phyloP scores from a whole-genome alignment of 1,140 invertebrate species.

The Drosophila mauritiana region DNA sequence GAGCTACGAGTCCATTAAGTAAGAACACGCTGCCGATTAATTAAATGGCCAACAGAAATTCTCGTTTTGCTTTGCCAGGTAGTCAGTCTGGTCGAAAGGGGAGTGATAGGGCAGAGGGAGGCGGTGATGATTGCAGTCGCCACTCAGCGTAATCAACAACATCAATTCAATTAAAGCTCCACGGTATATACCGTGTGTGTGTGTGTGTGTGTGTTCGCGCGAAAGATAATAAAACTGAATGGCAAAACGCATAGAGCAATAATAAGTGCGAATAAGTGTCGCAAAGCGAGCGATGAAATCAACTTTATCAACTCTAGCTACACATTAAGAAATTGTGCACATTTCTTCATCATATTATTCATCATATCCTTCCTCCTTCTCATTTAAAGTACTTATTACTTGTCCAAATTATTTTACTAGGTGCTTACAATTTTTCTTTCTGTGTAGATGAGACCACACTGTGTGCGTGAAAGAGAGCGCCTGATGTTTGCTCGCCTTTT shows the following conservation, averaged over 20 bases:
- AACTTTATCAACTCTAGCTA: constrained; percentile 7
- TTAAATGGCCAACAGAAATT: constrained; percentile 55
- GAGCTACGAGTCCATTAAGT: constrained; percentile 55
- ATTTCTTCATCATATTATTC: too few species aligned
- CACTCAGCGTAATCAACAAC: constrained; percentile 57
- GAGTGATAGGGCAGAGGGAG: background rate
- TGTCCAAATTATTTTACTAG: too few species aligned
- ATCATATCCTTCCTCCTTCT: too few species aligned
- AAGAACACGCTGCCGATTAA: constrained; percentile 48
- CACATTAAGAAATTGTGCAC: background rate
- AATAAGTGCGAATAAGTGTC: constrained; percentile 47
- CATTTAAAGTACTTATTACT: background rate
- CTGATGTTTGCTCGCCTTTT: constrained; percentile 18
- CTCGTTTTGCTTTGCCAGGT: constrained; percentile 40
- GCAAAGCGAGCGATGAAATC: constrained; percentile 41
- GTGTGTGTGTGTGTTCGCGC: constrained; percentile 16
- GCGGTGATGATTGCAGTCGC: constrained; percentile 53
- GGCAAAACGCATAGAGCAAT: constrained; percentile 44
- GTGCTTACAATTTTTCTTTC: background rate
- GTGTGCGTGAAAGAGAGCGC: background rate
- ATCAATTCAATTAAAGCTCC: constrained; percentile 66
- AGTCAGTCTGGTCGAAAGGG: constrained; percentile 21
- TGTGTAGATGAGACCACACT: background rate
- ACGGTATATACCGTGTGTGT: background rate
- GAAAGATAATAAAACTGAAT: constrained; percentile 50